Evolutionary conservation across 2,113 vertebrate species (phyloP), one percentile per base, ranked within the genome.

Genomic region (Myotis brandtii): DNA sequence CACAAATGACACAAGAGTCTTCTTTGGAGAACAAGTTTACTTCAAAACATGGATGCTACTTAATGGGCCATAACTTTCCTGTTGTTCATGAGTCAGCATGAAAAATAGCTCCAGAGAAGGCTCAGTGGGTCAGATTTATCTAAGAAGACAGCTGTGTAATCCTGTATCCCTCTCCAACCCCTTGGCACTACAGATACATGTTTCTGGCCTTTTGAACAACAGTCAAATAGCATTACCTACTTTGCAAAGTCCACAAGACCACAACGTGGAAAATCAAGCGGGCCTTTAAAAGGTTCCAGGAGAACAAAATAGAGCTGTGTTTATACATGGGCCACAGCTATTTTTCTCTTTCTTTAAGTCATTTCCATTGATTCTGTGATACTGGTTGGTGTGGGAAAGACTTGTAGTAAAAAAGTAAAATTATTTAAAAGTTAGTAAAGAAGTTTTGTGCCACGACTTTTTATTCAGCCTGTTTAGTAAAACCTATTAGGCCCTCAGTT

Each of bases 101-200:
- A 88, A 83, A 87, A 94, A 93, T 80, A 83, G 72, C 93, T 95
- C 90, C 95, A 88, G 95, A 93, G 92, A 91, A 93, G 88, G 92
- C 92, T 75, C 77, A 85, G 90, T 85, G 84, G 96, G 97, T 97
- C 91, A 96, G 95, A 98, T 97, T 97, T 97, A 98, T 97, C 97
- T 98, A 92, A 97, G 96, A 96, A 91, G 96, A 96, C 97, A 97
- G 96, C 95, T 97, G 97, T 98, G 94, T 94, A 95, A 95, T 95
- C 89, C 95, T 52, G 90, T 64, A 85, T 75, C 92, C 96, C 91
- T 94, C 84, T 93, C 70, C 90, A 77, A 13, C 50, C 76, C 56
- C 67, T 23, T 66, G 90, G 92, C 67, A 50, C 50, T 64, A 23
- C 32, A 95, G 96, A 97, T 92, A 96, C 64, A 43, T 9, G 59